phyloP scores from a whole-genome alignment of 2,888 invertebrate species.

The Pachycephus smyrnensis region DNA sequence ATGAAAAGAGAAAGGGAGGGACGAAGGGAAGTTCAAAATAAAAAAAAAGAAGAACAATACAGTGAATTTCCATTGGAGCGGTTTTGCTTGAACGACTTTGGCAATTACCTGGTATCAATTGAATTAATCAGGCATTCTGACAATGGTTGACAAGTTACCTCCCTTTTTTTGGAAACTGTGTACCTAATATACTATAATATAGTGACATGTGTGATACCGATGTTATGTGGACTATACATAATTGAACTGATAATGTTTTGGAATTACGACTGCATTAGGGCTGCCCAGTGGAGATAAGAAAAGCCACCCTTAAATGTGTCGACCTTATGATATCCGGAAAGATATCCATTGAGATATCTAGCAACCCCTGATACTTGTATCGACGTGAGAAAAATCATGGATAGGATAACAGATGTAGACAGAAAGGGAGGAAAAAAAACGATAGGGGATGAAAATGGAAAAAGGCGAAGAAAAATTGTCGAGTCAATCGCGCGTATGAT shows the following conservation, averaged over 20 bases:
- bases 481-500: background rate
- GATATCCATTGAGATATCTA: background rate
- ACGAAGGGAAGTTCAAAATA: background rate
- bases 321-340: background rate
- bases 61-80: background rate
- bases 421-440: background rate
- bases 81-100: background rate
- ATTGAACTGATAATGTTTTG: background rate
- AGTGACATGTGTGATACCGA: background rate
- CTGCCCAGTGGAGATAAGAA: background rate
- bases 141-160: background rate
- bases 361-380: background rate
- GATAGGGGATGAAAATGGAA: background rate
- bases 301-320: background rate
- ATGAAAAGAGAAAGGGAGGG: background rate
- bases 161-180: no score
- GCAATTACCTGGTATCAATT: background rate
- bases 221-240: background rate
- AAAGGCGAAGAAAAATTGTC: background rate
- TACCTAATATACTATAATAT: background rate
- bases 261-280: background rate
- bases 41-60: background rate
- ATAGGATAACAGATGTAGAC: background rate
- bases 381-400: background rate
- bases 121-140: background rate